Conservation (phyloP, 2,888 invertebrate species). For the Hoplodrina ambigua region DNA sequence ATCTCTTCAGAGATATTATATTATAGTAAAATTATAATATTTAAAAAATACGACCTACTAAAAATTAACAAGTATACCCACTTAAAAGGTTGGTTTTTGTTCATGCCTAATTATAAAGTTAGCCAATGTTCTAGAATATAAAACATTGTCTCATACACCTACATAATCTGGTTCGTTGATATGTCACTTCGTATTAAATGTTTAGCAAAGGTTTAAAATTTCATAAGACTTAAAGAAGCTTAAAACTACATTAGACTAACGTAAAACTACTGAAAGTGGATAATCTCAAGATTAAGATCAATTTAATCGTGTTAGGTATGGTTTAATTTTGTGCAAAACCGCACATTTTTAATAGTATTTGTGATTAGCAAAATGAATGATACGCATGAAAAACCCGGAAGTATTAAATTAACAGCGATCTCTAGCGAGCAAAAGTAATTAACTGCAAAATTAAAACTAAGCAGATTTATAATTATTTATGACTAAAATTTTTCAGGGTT, state of each 20-base stretch:
- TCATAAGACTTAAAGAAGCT: constrained; percentile 29
- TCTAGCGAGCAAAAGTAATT: constrained; percentile 7
- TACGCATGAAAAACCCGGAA: neutral
- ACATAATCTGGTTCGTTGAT: neutral
- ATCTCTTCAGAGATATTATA: too few relatives aligned
- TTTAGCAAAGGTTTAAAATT: constrained; percentile 9
- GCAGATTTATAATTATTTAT: constrained; percentile 33
- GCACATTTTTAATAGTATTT: neutral
- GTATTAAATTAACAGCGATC: neutral
- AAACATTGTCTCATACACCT: neutral
- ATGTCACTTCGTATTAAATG: neutral
- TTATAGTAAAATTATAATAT: too few relatives aligned
- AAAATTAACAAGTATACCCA: too few relatives aligned
- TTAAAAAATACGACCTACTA: too few relatives aligned
- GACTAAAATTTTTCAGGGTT: constrained; percentile 8
- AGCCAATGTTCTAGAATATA: neutral
- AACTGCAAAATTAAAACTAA: constrained; percentile 19
- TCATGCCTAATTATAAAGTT: neutral
- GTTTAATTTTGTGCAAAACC: constrained; percentile 17
- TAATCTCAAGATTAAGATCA: constrained; percentile 58
- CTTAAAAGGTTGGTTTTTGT: neutral
- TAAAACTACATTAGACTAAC: constrained; percentile 49
- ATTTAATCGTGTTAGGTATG: constrained; percentile 37
- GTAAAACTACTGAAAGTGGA: constrained; percentile 57
- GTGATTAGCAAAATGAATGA: neutral